Conservation (phyloP, 2,888 invertebrate genomes). For the Rotaria socialis region DNA sequence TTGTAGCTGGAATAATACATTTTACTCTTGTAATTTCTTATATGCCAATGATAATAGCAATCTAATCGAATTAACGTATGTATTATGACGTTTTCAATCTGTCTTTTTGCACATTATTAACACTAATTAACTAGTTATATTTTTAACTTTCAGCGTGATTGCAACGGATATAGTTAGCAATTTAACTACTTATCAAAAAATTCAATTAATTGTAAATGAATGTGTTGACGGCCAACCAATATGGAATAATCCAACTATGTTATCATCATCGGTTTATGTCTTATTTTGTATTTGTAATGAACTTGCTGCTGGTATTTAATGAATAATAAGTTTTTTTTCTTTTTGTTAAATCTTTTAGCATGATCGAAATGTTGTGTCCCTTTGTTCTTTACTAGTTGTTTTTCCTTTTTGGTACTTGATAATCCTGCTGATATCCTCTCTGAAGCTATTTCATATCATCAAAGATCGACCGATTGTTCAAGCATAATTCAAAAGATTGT, state of each 20-base stretch:
- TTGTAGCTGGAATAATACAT: neutral
- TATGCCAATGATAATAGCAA: neutral
- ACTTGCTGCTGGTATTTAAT: neutral
- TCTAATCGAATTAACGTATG: neutral
- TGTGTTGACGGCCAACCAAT: neutral
- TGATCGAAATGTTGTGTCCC: too few species aligned
- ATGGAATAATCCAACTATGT: neutral
- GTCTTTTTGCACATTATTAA: too few species aligned
- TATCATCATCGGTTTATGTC: neutral
- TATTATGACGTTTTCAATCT: neutral
- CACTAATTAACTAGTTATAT: too few species aligned
- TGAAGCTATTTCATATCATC: too few species aligned
- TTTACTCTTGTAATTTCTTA: neutral
- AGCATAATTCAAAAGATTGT: neutral
- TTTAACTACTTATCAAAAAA: neutral
- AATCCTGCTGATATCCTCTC: too few species aligned
- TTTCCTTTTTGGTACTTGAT: too few species aligned
- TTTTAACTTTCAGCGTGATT: neutral
- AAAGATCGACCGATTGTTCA: too few species aligned
- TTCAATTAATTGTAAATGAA: neutral
- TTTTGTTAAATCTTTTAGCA: too few species aligned
- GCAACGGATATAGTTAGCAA: neutral
- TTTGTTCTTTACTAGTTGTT: too few species aligned
- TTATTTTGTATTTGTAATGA: slow-evolving; percentile 2
- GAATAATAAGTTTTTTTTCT: neutral